Evolutionary conservation across 1,140 invertebrate genomes (phyloP), one percentile per base, ranked within the genome.

Genomic region (Diorhabda sublineata): DNA sequence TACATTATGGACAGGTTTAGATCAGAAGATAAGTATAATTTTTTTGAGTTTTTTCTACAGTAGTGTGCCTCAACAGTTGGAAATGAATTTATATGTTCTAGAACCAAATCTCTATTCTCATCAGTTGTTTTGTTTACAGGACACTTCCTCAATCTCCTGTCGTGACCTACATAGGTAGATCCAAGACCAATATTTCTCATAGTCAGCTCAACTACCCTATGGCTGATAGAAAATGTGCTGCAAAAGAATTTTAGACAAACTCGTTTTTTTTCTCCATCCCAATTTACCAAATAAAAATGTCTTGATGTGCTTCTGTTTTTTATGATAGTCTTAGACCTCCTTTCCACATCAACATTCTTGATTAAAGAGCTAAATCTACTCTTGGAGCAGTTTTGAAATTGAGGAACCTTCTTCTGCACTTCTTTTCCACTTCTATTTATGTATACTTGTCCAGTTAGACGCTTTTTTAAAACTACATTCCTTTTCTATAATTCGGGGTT

Each of bases 401-500:
- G 41, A n/a, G 61, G 61, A 42, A 9, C 44, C 44, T 63, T 63
- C 8, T 63, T 11, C 11, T n/a, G 61, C 7, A 63, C 3, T 5
- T n/a, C 42, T 63, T 63, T 63, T 8, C 4, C 61, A 63, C 61
- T 63, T 63, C 61, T 3, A 63, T 63, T 41, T 42, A 63, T 44
- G 43, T 63, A 63, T 6, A 5, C 11, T 63, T 63, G 5, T 44
- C 61, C 61, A 63, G 26, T 63, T 63, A 63, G 44, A 42, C 61
- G 5, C 43, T 42, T 9, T 63, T 63, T 63, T 44, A 45, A 45
- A 44, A 42, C 42, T 3, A 63, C 6, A 7, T 11, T 42, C 44
- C 11, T 11, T 8, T 63, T 41, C 61, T 42, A 63, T 9, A 4
- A 52, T 52, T 52, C 47, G 6, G 6, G 6, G 47, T 52, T 52